Percentiles rank a stretch among this genome's conserved stretches.
Conservation (phyloP, 2,113 vertebrate genomes). For the Grammomys surdaster region DNA sequence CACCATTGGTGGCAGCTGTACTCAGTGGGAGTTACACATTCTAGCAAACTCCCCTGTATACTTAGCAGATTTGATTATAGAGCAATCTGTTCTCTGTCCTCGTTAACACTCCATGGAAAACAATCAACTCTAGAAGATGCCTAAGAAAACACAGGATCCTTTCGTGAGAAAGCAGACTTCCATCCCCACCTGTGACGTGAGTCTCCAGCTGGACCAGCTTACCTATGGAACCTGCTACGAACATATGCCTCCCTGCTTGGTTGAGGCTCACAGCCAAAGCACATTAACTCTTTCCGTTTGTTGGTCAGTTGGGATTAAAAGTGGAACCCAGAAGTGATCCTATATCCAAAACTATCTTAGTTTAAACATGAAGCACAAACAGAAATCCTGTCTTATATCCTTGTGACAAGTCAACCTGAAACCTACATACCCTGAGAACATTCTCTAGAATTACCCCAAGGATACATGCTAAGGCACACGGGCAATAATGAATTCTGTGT, state of each 20-base stretch:
- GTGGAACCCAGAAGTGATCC: neutral
- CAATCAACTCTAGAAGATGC: neutral
- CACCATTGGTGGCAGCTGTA: neutral
- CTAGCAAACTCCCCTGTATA: neutral
- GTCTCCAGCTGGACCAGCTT: too few species aligned
- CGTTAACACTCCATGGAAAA: neutral
- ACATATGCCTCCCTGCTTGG: neutral
- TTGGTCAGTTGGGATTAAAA: neutral
- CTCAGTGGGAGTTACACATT: neutral
- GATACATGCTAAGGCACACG: too few species aligned
- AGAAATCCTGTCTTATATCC: neutral
- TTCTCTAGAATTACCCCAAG: neutral
- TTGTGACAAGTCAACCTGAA: neutral
- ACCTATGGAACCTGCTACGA: rapidly evolving
- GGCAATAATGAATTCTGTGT: neutral
- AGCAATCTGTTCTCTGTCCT: neutral
- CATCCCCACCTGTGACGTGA: neutral
- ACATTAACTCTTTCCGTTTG: neutral
- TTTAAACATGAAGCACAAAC: too few species aligned
- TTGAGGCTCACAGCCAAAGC: too few species aligned
- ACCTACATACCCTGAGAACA: neutral
- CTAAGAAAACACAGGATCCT: neutral
- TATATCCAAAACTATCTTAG: neutral
- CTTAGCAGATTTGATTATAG: neutral
- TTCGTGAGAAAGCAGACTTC: neutral